Percentiles rank a stretch among this genome's conserved stretches.
Evolutionary conservation across 2,113 vertebrate species (phyloP).

Genomic region (Hydrolagus affinis): DNA sequence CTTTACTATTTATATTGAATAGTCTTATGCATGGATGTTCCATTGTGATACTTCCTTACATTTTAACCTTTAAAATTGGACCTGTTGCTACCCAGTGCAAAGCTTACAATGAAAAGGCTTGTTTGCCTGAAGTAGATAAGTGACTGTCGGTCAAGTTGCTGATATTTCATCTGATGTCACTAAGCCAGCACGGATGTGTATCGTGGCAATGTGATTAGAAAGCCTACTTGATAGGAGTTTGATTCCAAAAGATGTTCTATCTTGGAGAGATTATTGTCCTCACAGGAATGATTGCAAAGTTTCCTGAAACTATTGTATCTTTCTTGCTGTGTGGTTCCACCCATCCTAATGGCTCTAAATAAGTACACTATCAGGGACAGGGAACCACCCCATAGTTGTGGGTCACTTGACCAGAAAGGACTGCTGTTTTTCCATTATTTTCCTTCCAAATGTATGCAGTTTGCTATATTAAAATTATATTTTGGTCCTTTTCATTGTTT

Average conservation of each 20-base stretch:
- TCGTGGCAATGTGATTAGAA: not conserved
- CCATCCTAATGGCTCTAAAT: not conserved
- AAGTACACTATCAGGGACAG: not conserved
- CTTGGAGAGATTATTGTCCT: not conserved
- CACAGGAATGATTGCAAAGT: not conserved
- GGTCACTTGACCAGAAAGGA: not conserved
- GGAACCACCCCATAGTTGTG: not conserved
- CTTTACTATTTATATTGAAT: constrained; percentile 34
- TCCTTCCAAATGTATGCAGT: not conserved
- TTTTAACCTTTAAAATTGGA: constrained; percentile 19
- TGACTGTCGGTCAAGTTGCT: not conserved
- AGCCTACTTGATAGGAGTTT: not conserved
- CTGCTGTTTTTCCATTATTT: not conserved
- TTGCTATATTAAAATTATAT: too few species aligned
- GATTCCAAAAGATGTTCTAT: not conserved
- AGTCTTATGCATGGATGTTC: constrained; percentile 34
- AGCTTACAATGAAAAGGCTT: not conserved
- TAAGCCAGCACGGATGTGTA: not conserved
- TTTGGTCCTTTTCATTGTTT: too few species aligned
- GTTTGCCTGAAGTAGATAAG: not conserved
- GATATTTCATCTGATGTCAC: not conserved
- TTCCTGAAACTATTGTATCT: constrained; percentile 6
- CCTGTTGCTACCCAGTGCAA: not conserved
- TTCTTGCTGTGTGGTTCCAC: not conserved
- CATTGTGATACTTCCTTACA: constrained; percentile 29